Conservation (phyloP, 35 echinoderm and acorn worm species). For the Apostichopus californicus region DNA sequence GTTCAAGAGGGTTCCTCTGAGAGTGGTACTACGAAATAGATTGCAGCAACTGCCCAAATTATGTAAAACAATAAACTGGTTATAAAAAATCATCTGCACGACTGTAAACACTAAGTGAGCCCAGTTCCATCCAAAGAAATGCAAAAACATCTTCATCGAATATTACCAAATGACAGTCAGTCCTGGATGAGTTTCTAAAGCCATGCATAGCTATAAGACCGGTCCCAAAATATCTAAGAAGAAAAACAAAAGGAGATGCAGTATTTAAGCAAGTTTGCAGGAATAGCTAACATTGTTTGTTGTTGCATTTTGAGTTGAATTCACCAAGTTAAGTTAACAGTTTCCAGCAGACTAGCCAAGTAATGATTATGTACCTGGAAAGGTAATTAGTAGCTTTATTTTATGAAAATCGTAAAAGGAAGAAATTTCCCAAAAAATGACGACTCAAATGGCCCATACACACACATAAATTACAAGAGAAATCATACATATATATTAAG, state of each 20-base stretch:
- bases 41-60: neutral
- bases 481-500: neutral
- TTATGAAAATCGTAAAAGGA: too few species aligned
- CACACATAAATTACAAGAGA: neutral
- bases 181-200: slow-evolving; percentile 82
- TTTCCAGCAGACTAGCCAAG: too few species aligned
- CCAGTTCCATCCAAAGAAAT: slow-evolving; percentile 75
- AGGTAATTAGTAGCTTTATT: too few species aligned
- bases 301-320: too few species aligned
- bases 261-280: too few species aligned
- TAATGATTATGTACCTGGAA: too few species aligned
- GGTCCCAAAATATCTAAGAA: slow-evolving; percentile 82
- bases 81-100: slow-evolving; percentile 55
- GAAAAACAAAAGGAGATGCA: slow-evolving; percentile 18
- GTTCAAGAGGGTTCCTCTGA: too few species aligned
- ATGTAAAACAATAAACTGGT: neutral
- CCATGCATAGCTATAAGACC: slow-evolving; percentile 95
- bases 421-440: too few species aligned
- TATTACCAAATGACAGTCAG: slow-evolving; percentile 85
- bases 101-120: slow-evolving; percentile 38
- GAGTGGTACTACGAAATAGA: too few species aligned
- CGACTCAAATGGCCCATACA: too few species aligned
- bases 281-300: too few species aligned
- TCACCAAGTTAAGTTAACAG: too few species aligned
- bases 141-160: slow-evolving; percentile 94